A percentile compares a stretch with the other conserved stretches of the same genome.
phyloP scores from a whole-genome alignment of 2,113 vertebrate species.

The Leucopsar rothschildi region DNA sequence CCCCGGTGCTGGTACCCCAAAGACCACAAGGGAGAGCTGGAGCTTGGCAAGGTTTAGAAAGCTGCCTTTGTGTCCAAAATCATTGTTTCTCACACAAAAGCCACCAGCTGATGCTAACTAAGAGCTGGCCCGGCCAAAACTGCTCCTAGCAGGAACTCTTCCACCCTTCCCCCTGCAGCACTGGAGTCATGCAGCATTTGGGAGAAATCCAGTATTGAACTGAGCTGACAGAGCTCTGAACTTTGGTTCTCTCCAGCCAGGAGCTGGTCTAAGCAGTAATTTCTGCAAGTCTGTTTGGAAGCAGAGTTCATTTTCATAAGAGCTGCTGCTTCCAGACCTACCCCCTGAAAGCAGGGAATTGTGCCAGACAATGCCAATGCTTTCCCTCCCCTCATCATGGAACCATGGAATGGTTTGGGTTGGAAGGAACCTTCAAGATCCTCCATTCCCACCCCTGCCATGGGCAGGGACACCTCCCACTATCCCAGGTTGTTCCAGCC shows the following conservation, averaged over 20 bases:
- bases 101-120: not conserved
- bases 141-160: not conserved
- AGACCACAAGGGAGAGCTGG: not conserved
- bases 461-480: not conserved
- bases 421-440: not conserved
- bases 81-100: not conserved
- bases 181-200: not conserved
- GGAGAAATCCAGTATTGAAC: not conserved
- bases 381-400: not conserved
- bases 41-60: not conserved
- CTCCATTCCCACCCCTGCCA: not conserved
- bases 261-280: not conserved
- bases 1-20: not conserved
- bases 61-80: not conserved
- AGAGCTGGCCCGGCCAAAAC: not conserved
- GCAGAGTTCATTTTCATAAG: not conserved
- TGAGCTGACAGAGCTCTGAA: not conserved
- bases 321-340: not conserved
- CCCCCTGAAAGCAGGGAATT: not conserved
- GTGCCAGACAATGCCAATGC: not conserved
- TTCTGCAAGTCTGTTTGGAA: not conserved
- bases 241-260: not conserved
- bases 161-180: not conserved
- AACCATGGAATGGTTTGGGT: too few species aligned
- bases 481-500: rapidly evolving